A percentile compares a stretch with the other conserved stretches of the same genome.
Conservation (phyloP, 2,888 invertebrate genomes). For the Drepana falcataria region DNA sequence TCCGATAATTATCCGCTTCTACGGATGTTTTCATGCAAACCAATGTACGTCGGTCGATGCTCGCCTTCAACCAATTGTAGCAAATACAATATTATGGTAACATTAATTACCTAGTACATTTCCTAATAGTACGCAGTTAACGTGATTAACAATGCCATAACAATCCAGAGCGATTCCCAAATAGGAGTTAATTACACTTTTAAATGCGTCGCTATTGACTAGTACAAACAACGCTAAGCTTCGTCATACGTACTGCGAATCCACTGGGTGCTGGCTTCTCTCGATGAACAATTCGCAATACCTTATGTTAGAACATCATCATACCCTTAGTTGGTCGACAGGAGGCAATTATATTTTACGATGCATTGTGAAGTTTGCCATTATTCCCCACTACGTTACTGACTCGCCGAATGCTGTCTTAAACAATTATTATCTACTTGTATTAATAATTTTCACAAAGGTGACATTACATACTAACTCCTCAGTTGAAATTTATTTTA, state of each 20-base stretch:
- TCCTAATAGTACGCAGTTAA: neutral
- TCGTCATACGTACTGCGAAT: conserved; percentile 2
- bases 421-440: conserved; percentile 20
- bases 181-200: conserved; percentile 5
- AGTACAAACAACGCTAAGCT: conserved; percentile 1
- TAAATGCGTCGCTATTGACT: neutral
- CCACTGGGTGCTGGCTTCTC: conserved; percentile 6
- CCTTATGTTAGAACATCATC: conserved; percentile 41
- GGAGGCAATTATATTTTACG: conserved; percentile 66
- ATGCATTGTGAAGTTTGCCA: conserved; percentile 66
- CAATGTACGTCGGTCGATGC: conserved; percentile 13
- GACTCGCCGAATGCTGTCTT: conserved; percentile 43
- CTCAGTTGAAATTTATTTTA: too few relatives aligned
- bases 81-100: neutral
- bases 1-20: conserved; percentile 34
- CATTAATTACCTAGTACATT: neutral
- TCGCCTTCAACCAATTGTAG: neutral
- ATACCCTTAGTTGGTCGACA: conserved; percentile 55
- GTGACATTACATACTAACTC: neutral
- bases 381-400: conserved; percentile 43
- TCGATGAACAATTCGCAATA: conserved; percentile 45
- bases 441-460: conserved; percentile 5
- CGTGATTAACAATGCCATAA: neutral
- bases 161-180: conserved; percentile 2
- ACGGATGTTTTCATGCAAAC: conserved; percentile 46